Evolutionary conservation across 2,797 vertebrate genomes (phyloP), one percentile per base, ranked within the genome.

Genomic region (Carduelis carduelis): DNA sequence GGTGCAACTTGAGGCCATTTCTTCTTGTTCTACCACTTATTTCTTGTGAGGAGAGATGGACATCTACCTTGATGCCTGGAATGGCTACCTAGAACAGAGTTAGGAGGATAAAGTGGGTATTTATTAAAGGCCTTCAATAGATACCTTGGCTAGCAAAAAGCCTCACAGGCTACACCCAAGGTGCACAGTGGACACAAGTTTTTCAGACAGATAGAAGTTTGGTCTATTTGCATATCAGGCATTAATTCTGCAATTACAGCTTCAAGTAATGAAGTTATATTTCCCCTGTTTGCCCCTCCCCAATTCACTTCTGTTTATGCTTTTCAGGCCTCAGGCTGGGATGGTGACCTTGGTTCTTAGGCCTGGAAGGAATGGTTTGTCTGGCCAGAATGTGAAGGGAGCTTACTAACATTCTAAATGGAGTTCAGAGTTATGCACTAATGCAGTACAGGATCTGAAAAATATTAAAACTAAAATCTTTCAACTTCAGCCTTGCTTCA

Each of bases 171-270:
- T 64, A 26, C 41, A 46, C 6, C n/a, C 27, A 11, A 26, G 12
- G 46, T 55, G 39, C 1, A 23, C 6, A 4, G 16, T 17, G 41
- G 17, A 3, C 21, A 65, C 0, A 0, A 32, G 22, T 26, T 37
- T 79, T 79, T 46, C 22, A 46, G 41, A 46, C 22, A 46, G 22
- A 8, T 20, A 6, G 7, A 65, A 44, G 3, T 32, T 78, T 44
- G 9, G 27, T 55, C 10, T 55, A 26, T 55, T 55, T 32, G 2
- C 27, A 55, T 32, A 26, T 32, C 27, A 78, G 49, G 13, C 3
- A 12, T 46, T 65, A 46, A 26, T 55, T 11, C 28, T 55, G 14
- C 76, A 55, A 37, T 56, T 46, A 46, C n/a, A 32, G 32, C 16
- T 65, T 55, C 60, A 53, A 50, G 13, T 55, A 26, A 32, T 21